phyloP scores from a whole-genome alignment of 2,797 vertebrate genomes.

The Rallus crepitans region DNA sequence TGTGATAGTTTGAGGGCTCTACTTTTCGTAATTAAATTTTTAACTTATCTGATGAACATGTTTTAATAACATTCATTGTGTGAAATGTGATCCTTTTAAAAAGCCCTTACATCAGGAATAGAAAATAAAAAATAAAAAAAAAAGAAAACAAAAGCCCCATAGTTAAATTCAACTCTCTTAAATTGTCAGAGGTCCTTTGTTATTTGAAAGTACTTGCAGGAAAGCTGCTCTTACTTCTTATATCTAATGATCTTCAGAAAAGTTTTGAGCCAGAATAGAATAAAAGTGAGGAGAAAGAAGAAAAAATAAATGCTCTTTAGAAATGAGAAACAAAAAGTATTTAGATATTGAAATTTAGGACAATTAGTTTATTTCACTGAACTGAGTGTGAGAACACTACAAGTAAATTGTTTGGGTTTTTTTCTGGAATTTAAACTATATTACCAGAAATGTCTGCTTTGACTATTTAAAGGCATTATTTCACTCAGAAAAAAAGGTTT shows the following conservation, averaged over 20 bases:
- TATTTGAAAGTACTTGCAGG: background rate
- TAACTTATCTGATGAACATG: background rate
- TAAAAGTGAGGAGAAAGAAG: background rate
- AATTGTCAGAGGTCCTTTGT: background rate
- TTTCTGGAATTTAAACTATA: background rate
- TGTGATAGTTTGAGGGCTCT: background rate
- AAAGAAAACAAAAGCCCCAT: too few species aligned
- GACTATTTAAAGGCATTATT: background rate
- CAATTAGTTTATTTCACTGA: background rate
- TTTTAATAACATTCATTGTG: background rate
- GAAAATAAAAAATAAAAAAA: too few species aligned
- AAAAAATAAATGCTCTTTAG: background rate
- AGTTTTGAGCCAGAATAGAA: background rate
- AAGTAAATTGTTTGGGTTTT: background rate
- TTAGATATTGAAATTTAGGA: background rate
- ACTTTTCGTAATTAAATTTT: background rate
- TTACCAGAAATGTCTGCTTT: background rate
- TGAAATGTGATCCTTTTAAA: background rate
- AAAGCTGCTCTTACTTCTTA: background rate
- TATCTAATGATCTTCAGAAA: background rate
- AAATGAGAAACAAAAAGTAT: background rate
- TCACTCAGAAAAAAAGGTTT: background rate
- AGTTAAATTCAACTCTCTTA: background rate
- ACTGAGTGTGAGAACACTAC: background rate
- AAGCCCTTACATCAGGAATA: background rate